These are phyloP conservation scores for Phrynocephalus guinanensis DNA, from an alignment of 2,797 vertebrate genomes.

Conservation along the genomic window DNA sequence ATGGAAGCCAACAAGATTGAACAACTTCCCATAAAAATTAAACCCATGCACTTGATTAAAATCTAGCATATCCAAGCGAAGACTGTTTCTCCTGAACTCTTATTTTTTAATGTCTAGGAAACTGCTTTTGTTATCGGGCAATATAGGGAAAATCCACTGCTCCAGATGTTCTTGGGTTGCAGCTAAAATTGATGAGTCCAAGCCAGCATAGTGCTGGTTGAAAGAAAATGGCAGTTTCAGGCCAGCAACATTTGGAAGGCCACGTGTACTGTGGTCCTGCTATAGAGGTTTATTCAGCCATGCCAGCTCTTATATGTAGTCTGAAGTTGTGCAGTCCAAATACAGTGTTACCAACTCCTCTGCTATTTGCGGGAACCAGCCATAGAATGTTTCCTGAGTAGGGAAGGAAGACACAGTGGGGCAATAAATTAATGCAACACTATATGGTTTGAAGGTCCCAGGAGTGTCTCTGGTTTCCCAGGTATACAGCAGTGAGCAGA, in stretches of 20 bases:
- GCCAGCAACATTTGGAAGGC: neutral
- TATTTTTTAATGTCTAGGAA: neutral
- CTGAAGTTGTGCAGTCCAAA: neutral
- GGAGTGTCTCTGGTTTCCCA: neutral
- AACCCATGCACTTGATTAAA: neutral
- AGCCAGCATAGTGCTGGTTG: neutral
- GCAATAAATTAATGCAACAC: neutral
- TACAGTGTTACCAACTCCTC: neutral
- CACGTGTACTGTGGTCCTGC: neutral
- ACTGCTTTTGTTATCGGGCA: neutral
- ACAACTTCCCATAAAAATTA: neutral
- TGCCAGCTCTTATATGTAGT: no score
- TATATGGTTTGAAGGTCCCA: neutral
- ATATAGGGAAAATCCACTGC: neutral
- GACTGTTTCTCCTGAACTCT: slow-evolving; percentile 1
- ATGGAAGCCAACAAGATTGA: neutral
- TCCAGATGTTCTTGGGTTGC: neutral
- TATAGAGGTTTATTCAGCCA: neutral
- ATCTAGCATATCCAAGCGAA: neutral
- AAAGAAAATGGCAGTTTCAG: neutral
- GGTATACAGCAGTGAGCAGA: slow-evolving; percentile 27
- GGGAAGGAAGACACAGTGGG: neutral
- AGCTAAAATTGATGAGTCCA: neutral
- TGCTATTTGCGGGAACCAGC: neutral
- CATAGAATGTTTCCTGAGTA: neutral